Conservation (phyloP, 1,140 invertebrate genomes). For the Trichonephila clavata region DNA sequence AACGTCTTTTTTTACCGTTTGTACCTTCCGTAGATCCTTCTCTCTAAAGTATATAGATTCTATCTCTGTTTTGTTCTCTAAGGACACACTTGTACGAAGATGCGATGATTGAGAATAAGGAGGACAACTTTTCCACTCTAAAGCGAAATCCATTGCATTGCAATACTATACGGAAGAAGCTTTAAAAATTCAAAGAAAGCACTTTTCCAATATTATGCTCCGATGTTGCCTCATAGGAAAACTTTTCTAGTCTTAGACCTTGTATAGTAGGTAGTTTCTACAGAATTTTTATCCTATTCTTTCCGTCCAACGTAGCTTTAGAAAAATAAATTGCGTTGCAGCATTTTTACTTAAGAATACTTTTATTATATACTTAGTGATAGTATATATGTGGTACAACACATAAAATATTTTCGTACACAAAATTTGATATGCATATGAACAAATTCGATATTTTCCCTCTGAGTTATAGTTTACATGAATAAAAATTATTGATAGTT, state of each 20-base stretch:
- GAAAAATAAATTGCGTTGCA: too few relatives aligned
- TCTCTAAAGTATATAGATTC: neutral
- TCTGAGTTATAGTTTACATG: too few relatives aligned
- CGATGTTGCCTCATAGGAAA: neutral
- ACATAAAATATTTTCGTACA: too few relatives aligned
- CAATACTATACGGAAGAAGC: neutral
- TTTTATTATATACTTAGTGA: too few relatives aligned
- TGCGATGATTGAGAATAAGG: neutral
- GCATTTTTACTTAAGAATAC: too few relatives aligned
- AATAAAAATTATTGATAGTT: too few relatives aligned
- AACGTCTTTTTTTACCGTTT: too few relatives aligned
- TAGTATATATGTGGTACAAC: too few relatives aligned
- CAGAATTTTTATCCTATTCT: neutral
- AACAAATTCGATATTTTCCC: too few relatives aligned
- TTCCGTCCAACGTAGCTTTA: neutral
- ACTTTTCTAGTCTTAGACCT: neutral
- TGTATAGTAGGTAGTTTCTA: neutral
- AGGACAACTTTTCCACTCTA: neutral
- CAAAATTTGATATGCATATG: too few relatives aligned
- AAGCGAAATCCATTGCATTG: neutral
- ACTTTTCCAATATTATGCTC: neutral
- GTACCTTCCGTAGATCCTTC: too few relatives aligned
- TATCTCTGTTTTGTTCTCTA: neutral
- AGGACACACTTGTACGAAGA: neutral
- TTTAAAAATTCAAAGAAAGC: constrained; percentile 4